Evolutionary conservation across 2,797 vertebrate species (phyloP), one percentile per base, ranked within the genome.

Genomic region (Potorous gilbertii): DNA sequence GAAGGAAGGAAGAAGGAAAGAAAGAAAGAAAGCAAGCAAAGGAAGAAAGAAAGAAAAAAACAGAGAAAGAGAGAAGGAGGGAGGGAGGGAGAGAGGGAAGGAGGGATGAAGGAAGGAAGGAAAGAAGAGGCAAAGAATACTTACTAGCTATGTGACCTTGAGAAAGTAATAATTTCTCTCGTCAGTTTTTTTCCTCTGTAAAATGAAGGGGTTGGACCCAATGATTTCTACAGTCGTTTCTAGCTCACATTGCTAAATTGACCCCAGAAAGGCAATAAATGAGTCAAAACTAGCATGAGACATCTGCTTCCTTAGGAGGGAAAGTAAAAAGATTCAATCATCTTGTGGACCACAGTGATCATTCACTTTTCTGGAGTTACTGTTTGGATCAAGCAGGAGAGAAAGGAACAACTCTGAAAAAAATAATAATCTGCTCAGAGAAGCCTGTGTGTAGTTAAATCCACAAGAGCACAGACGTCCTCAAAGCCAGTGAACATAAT

Each of bases 401-500:
- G 8, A 81, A 46, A 81, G 29, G 34, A 40, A 93, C 55, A 92
- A 29, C 13, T 95, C 94, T 11, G 50, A 89, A 34, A 95, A 95
- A 16, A 18, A 74, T 34, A 40, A 95, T 54, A 31, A 52, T 54
- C 52, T 21, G 12, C 12, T 90, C 90, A 90, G 6, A 90, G 52
- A 90, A 55, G 52, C 1, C 28, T 14, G 16, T 9, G 13, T 18
- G 14, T 16, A 14, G 54, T 90, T 90, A 54, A 90, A 90, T 90
- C 50, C 27, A 31, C 9, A 92, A 27, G 6, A 93, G 54, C 90
- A 90, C 94, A 89, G 74, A 12, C 34, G 93, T 5, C 50, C 91
- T 91, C 55, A 92, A 10, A 55, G 54, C 94, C 92, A 96, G 95
- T 90, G 8, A 31, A 31, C 91, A 0, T 9, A 12, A 16, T 89